Conservation (phyloP, 2,888 invertebrate genomes). For the Tubiluchus corallicola region DNA sequence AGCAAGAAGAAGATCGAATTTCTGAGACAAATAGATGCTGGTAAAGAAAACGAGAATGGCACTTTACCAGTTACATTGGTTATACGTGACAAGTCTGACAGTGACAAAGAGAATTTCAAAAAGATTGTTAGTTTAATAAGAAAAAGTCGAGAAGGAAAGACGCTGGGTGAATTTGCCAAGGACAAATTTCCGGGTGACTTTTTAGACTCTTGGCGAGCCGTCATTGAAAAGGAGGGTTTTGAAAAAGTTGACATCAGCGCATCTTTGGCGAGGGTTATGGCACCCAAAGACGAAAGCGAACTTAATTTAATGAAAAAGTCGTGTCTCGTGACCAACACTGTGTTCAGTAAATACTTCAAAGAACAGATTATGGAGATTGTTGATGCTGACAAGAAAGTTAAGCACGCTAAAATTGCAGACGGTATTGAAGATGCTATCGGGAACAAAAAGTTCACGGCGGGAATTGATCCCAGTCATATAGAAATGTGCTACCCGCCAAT, state of each 20-base stretch:
- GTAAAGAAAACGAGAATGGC: constrained; percentile 53
- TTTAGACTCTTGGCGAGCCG: constrained; percentile 69
- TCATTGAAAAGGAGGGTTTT: constrained; percentile 40
- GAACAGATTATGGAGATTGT: constrained; percentile 97
- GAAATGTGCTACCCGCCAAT: constrained; percentile 98
- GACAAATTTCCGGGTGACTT: constrained; percentile 86
- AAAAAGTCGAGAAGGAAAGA: constrained; percentile 68
- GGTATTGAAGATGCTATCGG: constrained; percentile 78
- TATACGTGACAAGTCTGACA: constrained; percentile 68
- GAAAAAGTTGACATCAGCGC: constrained; percentile 52
- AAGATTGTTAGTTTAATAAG: constrained; percentile 58
- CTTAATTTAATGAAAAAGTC: constrained; percentile 76
- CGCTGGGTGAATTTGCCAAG: constrained; percentile 71
- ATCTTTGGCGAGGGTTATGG: constrained; percentile 65
- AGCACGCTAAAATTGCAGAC: constrained; percentile 82
- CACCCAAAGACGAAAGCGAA: constrained; percentile 85
- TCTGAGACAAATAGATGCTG: constrained; percentile 64
- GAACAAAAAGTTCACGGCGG: constrained; percentile 87
- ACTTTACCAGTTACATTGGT: constrained; percentile 67
- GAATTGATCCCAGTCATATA: constrained; percentile 66
- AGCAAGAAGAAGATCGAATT: constrained; percentile 98
- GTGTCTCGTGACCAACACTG: constrained; percentile 73
- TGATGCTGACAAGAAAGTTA: constrained; percentile 91
- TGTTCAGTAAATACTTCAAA: constrained; percentile 86
- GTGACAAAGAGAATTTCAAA: constrained; percentile 61